phyloP scores from a whole-genome alignment of 2,888 invertebrate genomes.

The Drosophila buzzatii region DNA sequence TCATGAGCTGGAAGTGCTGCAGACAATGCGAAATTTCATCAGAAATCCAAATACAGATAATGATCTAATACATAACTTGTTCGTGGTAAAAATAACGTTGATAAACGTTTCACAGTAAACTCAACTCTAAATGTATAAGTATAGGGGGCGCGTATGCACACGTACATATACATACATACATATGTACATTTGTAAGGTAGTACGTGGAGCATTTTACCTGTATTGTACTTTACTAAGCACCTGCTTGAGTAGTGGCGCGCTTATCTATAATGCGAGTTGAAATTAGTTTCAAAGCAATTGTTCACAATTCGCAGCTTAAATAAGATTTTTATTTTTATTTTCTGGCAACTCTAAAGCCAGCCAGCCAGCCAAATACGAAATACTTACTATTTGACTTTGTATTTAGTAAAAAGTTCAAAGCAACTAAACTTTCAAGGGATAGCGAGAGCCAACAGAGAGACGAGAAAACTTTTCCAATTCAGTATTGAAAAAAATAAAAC shows the following conservation, averaged over 20 bases:
- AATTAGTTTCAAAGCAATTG: background rate
- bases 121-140: conserved; percentile 7
- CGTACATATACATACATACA: background rate
- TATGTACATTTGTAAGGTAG: too few relatives aligned
- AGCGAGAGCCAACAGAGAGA: background rate
- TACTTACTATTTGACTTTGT: background rate
- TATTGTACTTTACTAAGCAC: conserved; percentile 7
- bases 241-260: conserved; percentile 17
- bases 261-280: conserved; percentile 2
- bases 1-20: conserved; percentile 48
- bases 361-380: background rate
- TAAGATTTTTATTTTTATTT: background rate
- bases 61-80: conserved; percentile 81
- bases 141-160: conserved; percentile 7
- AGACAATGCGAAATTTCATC: conserved; percentile 81
- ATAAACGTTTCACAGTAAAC: conserved; percentile 55
- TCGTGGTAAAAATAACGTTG: conserved; percentile 61
- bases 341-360: background rate
- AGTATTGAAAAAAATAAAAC: conserved; percentile 7
- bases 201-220: background rate
- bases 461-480: conserved; percentile 43
- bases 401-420: conserved; percentile 7
- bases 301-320: background rate
- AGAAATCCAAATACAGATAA: conserved; percentile 80
- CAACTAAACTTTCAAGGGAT: background rate